These are phyloP conservation scores for Ramphastos sulfuratus DNA, from an alignment of 2,113 vertebrate genomes.

Conservation along the genomic window DNA sequence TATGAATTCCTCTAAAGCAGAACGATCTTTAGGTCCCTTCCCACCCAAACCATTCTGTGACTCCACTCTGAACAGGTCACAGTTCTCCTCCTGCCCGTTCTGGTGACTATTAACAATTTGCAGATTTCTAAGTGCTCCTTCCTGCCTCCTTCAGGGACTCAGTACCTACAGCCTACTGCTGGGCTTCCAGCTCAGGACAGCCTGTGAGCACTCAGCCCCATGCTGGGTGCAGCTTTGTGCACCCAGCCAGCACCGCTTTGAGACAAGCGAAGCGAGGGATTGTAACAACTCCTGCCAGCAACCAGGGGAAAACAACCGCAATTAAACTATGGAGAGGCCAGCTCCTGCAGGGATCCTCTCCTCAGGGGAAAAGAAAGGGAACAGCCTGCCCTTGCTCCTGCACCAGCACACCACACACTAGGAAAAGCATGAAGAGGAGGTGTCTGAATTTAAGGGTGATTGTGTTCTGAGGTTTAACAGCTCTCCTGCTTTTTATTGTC, in stretches of 20 bases:
- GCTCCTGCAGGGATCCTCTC: not conserved
- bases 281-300: not conserved
- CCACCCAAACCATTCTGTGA: no score
- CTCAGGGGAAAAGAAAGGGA: not conserved
- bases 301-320: not conserved
- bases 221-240: not conserved
- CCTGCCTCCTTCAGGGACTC: not conserved
- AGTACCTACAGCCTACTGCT: not conserved
- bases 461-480: not conserved
- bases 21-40: no score
- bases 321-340: not conserved
- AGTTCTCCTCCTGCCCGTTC: not conserved
- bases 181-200: not conserved
- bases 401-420: not conserved
- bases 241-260: not conserved
- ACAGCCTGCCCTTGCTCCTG: not conserved
- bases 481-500: not conserved
- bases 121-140: not conserved
- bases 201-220: not conserved
- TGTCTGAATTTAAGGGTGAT: not conserved
- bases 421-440: fast-evolving
- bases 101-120: not conserved
- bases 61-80: not conserved
- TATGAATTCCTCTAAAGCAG: no score
- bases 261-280: not conserved